These are phyloP conservation scores for Temnothorax unifasciatus DNA, from an alignment of 2,888 invertebrate species.

Conservation along the genomic window DNA sequence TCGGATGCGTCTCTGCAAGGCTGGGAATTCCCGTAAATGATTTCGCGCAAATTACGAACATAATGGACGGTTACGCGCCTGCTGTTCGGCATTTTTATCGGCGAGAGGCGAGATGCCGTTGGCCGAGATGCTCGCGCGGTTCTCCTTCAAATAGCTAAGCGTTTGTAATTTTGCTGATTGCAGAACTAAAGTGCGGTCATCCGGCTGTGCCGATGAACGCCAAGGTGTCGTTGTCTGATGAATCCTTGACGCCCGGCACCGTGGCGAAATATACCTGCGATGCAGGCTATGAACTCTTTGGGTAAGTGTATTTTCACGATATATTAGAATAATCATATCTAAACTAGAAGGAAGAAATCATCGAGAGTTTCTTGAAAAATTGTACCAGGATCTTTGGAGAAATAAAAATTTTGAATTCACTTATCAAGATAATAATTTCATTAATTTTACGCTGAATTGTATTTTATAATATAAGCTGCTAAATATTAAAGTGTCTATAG, in stretches of 20 bases:
- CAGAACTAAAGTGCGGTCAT: constrained; percentile 91
- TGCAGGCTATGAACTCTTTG: constrained; percentile 95
- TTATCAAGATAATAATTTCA: not conserved
- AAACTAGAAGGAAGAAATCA: not conserved
- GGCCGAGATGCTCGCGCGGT: not conserved
- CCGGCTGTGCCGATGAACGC: constrained; percentile 95
- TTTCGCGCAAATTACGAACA: constrained; percentile 43
- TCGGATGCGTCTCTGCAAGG: constrained; percentile 25
- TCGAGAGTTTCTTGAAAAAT: not conserved
- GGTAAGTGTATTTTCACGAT: constrained; percentile 85
- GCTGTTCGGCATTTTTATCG: constrained; percentile 41
- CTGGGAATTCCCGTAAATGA: constrained; percentile 25
- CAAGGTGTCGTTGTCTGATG: constrained; percentile 89
- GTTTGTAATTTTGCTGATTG: constrained; percentile 72
- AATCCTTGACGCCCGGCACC: constrained; percentile 88
- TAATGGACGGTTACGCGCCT: constrained; percentile 35
- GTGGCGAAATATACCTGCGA: constrained; percentile 94
- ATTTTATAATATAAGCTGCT: not conserved
- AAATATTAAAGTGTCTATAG: not conserved
- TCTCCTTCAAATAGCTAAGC: constrained; percentile 41
- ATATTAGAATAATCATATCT: not conserved
- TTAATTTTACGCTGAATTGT: not conserved
- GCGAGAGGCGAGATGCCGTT: constrained; percentile 11
- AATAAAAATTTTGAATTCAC: not conserved
- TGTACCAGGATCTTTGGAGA: not conserved